phyloP scores from a whole-genome alignment of 2,797 vertebrate genomes.

The Pseudochromis fuscus region DNA sequence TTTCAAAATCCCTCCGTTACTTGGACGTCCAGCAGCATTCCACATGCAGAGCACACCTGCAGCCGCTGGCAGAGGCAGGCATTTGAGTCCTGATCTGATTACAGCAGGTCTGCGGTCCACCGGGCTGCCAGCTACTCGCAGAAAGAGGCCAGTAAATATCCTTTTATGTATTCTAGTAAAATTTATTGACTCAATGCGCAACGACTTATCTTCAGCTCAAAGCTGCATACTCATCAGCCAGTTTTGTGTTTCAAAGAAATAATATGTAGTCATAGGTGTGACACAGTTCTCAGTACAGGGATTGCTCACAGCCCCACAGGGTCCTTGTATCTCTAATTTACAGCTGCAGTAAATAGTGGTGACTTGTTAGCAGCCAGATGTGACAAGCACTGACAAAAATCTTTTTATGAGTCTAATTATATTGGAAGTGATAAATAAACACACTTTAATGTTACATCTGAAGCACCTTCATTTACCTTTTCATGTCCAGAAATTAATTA shows the following conservation, averaged over 20 bases:
- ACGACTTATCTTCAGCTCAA: not conserved
- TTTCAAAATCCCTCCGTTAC: conserved; percentile 1
- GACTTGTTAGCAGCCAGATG: no score
- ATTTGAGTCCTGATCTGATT: conserved; percentile 35
- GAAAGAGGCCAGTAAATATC: conserved; percentile 20
- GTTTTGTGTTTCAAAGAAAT: not conserved
- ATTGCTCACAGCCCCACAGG: not conserved
- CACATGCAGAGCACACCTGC: conserved; percentile 38
- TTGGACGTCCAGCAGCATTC: conserved; percentile 8
- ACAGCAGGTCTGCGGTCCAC: not conserved
- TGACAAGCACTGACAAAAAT: no score
- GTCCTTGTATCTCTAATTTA: not conserved
- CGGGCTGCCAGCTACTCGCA: conserved; percentile 22
- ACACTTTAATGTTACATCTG: no score
- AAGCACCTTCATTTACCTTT: no score
- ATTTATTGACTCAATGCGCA: conserved; percentile 13
- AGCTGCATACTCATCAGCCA: not conserved
- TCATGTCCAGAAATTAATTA: no score
- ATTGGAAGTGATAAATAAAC: no score
- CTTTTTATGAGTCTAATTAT: no score
- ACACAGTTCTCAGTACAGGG: not conserved
- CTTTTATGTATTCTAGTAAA: conserved; percentile 13
- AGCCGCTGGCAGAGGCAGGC: conserved; percentile 12
- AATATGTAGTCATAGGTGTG: not conserved
- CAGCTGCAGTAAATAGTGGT: no score